Base-by-base conservation (phyloP, 2,797 vertebrate species). In the Acipenser oxyrinchus region DNA sequence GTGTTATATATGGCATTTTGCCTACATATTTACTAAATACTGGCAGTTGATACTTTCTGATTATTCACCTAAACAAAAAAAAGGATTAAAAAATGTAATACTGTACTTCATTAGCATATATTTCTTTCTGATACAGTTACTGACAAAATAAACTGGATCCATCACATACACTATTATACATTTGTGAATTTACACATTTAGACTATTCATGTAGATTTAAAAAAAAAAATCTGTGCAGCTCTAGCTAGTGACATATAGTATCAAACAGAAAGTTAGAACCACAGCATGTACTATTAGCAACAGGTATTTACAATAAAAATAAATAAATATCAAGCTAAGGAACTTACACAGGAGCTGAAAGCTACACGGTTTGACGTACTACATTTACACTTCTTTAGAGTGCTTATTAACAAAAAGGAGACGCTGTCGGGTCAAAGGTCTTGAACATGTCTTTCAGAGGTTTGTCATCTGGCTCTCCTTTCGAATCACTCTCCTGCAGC, bases 361-460 rank as follows among this genome's bases (percentile, higher is more conserved):
- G 63, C 75, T 78, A 72, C 73, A 70, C 52, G 61, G 70, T 37
- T 18, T 23, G 59, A 65, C 72, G 69, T 66, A 75, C 50, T 72
- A 50, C 65, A 58, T 70, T 64, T 62, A 53, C 73, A 12, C 11
- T 76, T 77, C 81, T 74, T 53, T 63, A 67, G 77, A 74, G 75
- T 74, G 68, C 79, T 77, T 81, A 91, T 90, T 99, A 97, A 90
- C 93, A 97, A 89, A 99, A 99, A 0, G 97, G 97, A 53, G 96
- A 99, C 74, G 95, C 97, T 0, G 96, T 99, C 65, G 95, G 96
- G 76, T 99, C 97, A 55, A 99, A 99, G 70, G 96, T 97, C 87
- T 99, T 99, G 86, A 99, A 99, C 70, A 98, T 95, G 57, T 99
- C 95, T 83, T 95, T 98, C 60, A 99, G 84, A 48, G 95, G 94